Evolutionary conservation across 2,113 vertebrate genomes (phyloP), one percentile per base, ranked within the genome.

Genomic region (Silurus meridionalis): DNA sequence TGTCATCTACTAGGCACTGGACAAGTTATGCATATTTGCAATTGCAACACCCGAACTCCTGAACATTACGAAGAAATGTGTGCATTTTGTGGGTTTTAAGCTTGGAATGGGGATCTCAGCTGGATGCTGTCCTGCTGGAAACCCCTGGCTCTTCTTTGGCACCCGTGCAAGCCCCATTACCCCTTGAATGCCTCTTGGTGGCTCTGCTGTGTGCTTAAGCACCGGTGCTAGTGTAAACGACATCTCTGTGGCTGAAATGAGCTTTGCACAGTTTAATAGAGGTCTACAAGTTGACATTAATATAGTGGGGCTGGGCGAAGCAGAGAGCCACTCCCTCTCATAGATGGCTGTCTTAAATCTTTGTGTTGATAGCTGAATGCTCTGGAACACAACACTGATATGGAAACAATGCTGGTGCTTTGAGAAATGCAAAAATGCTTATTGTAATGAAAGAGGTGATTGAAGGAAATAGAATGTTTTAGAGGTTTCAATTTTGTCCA

Each of bases 111-210:
- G 86, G 81, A 81, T 86, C 78, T 83, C 85, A 86, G 86, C 89
- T 90, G 90, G 86, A 83, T 81, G 88, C 80, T 82, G 79, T 89
- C 66, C 55, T 71, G 63, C 80, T 80, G 85, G 55, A 84, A 84
- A 66, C 84, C 89, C 83, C 87, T 92, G 81, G 83, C 80, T 21
- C 90, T 72, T 86, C 50, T 84, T 72, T 85, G 84, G 83, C 88
- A 88, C 83, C 91, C 92, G 89, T 91, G 93, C 92, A 94, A 91
- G 94, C 92, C 91, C 95, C 95, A 96, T 96, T 96, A 96, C 96
- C 95, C 94, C 91, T 92, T 86, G 81, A 91, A 77, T 61, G 90
- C 93, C 94, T 95, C 95, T 95, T 94, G 89, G 91, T 92, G 92
- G 92, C 93, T 91, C 92, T 91, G 91, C 93, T 94, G 89, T 94